Percentiles rank a stretch among this genome's conserved stretches.
Conservation (phyloP, 2,113 vertebrate genomes). For the Sarotherodon lohbergeri region DNA sequence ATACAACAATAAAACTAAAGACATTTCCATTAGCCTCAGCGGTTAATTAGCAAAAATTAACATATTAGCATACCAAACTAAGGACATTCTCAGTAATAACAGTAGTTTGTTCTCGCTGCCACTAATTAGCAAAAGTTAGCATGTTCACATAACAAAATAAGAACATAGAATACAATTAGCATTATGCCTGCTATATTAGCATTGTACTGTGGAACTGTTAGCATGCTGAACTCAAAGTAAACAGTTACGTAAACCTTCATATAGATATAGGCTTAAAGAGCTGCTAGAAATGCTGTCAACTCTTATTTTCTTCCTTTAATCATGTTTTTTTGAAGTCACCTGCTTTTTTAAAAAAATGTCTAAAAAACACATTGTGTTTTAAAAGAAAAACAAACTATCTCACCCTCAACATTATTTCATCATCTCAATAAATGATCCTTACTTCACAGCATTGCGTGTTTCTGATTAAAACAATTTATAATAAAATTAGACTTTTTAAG, state of each 20-base stretch:
- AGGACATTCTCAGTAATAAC: not conserved
- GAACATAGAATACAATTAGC: not conserved
- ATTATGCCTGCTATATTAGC: not conserved
- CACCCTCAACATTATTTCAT: not conserved
- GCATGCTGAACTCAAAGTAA: not conserved
- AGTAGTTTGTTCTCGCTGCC: not conserved
- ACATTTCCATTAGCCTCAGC: not conserved
- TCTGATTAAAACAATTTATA: not conserved
- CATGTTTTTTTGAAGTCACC: not conserved
- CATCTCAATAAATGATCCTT: not conserved
- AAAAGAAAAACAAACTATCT: not conserved
- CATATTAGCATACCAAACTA: not conserved
- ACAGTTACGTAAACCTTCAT: not conserved
- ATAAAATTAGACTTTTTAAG: not conserved
- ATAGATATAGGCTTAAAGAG: not conserved
- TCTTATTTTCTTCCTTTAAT: not conserved
- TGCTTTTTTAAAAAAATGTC: not conserved
- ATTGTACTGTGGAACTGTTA: not conserved
- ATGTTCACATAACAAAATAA: not conserved
- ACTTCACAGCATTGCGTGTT: not conserved
- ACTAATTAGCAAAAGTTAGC: not conserved
- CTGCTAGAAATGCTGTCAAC: not conserved
- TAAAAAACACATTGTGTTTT: not conserved
- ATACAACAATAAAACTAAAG: not conserved
- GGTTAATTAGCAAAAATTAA: not conserved